These are phyloP conservation scores for Suricata suricatta DNA, from an alignment of 2,113 vertebrate species.

Conservation along the genomic window DNA sequence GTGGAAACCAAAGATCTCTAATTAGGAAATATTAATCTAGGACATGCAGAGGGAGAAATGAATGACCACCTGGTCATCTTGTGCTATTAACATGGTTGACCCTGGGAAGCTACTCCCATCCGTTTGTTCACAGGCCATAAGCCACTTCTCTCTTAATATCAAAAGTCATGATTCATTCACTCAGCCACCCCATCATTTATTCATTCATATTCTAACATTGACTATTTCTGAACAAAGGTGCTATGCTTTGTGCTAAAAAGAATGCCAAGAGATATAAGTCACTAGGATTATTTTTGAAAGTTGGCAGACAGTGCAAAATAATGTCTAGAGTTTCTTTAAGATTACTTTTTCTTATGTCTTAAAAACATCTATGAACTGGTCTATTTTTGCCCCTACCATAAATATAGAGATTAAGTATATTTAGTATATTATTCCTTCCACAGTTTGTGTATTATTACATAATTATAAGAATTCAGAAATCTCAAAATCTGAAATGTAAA, in stretches of 20 bases:
- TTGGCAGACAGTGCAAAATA: neutral
- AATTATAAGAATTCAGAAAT: neutral
- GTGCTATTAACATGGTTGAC: neutral
- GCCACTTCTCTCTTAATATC: neutral
- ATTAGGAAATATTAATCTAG: constrained; percentile 49
- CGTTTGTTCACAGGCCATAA: neutral
- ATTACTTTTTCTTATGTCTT: neutral
- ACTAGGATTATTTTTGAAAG: neutral
- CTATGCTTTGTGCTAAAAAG: neutral
- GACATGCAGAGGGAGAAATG: neutral
- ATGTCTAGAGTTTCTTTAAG: neutral
- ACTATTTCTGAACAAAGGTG: neutral
- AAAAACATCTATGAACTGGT: neutral
- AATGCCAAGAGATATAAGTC: neutral
- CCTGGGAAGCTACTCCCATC: neutral
- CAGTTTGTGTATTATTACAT: neutral
- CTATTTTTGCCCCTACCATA: neutral
- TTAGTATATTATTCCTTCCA: neutral
- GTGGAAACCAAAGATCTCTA: constrained; percentile 6
- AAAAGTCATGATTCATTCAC: neutral
- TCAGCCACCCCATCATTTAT: neutral
- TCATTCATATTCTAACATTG: neutral
- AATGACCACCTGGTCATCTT: neutral
- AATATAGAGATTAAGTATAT: neutral
- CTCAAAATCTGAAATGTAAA: neutral